These are phyloP conservation scores for Aegotheles bennettii DNA, from an alignment of 2,113 vertebrate genomes.

Conservation along the genomic window DNA sequence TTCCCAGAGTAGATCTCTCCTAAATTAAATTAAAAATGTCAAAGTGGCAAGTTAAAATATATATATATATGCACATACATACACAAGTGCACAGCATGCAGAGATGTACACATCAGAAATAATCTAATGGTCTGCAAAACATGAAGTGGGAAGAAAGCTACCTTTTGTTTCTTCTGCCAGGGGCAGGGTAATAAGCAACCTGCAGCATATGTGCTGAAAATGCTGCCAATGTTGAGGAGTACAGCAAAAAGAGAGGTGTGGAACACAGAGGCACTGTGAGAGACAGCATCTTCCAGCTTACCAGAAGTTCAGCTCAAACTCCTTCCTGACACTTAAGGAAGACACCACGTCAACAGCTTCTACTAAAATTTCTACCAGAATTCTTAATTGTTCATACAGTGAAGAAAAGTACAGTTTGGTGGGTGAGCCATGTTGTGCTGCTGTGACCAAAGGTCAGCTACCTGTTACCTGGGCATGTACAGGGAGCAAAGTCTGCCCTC, in stretches of 20 bases:
- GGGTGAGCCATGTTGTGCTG: neutral
- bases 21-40: conserved; percentile 13
- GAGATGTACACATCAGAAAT: neutral
- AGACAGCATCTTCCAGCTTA: conserved; percentile 35
- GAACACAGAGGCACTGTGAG: conserved; percentile 24
- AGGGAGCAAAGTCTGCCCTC: neutral
- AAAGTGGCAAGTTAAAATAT: neutral
- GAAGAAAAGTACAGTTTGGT: neutral
- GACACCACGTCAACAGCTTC: neutral
- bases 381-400: neutral
- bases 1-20: neutral
- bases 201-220: conserved; percentile 22
- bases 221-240: neutral
- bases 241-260: neutral
- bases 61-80: no score
- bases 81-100: neutral
- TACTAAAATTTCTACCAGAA: neutral
- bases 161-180: neutral
- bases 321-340: neutral
- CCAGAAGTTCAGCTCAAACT: conserved; percentile 5
- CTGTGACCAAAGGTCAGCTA: neutral
- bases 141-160: neutral
- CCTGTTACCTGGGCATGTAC: neutral
- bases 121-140: neutral
- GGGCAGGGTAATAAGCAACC: neutral